Percentiles rank a stretch among this genome's conserved stretches.
Conservation (phyloP, 2,888 invertebrate genomes). For the Machimus atricapillus region DNA sequence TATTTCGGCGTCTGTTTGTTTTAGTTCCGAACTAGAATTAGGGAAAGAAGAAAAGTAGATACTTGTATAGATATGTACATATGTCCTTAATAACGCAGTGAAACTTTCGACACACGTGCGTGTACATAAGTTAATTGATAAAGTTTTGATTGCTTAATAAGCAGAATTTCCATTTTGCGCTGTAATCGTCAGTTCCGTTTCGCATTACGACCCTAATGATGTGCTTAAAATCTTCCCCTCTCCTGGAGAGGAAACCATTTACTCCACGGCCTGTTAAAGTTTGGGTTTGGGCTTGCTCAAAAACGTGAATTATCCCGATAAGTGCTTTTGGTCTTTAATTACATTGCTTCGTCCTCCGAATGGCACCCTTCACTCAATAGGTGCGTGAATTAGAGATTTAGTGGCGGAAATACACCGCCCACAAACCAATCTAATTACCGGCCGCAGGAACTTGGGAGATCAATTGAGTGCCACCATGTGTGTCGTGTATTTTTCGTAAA, state of each 20-base stretch:
- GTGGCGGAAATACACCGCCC: neutral
- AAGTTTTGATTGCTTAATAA: neutral
- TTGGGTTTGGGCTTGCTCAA: neutral
- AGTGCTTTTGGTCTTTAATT: neutral
- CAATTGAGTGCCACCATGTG: neutral
- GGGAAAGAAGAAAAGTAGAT: neutral
- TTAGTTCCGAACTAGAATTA: neutral
- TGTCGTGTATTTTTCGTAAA: neutral
- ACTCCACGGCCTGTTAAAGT: neutral
- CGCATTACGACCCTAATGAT: neutral
- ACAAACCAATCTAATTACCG: neutral
- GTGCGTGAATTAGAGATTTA: neutral
- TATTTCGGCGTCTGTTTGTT: neutral
- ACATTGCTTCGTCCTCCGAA: neutral
- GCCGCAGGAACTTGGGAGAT: neutral
- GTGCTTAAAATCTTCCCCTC: neutral
- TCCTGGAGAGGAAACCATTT: neutral
- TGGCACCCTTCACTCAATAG: neutral
- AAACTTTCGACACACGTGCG: neutral
- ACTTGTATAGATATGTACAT: neutral
- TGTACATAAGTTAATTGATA: neutral
- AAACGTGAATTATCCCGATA: neutral
- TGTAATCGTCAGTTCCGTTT: neutral
- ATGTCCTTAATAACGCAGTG: neutral
- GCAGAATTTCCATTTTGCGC: neutral